phyloP scores from a whole-genome alignment of 2,888 invertebrate species.

The Cephus pulcher region DNA sequence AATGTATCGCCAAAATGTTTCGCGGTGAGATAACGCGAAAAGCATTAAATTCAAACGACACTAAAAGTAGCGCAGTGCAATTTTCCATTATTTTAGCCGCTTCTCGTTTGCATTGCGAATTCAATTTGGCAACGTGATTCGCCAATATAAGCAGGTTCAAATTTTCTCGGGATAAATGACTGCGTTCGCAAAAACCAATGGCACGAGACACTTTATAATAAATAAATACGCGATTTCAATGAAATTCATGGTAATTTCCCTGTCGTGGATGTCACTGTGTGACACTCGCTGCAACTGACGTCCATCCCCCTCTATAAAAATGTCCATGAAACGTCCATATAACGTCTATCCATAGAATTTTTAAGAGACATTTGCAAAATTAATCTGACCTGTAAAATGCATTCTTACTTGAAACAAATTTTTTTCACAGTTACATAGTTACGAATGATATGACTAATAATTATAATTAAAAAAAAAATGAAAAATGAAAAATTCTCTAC shows the following conservation, averaged over 20 bases:
- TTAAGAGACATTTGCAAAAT: no score
- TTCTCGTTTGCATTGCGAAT: not conserved
- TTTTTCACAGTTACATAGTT: no score
- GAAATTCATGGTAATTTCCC: not conserved
- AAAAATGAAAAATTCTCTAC: not conserved
- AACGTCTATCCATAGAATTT: not conserved
- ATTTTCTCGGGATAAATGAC: not conserved
- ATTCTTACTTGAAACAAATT: no score
- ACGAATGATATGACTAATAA: not conserved
- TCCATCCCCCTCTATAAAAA: not conserved
- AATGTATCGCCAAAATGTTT: no score
- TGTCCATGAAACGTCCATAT: not conserved
- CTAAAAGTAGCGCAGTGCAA: not conserved
- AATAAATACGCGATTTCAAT: not conserved
- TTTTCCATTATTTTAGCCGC: not conserved
- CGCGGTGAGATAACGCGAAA: no score
- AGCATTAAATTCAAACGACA: not conserved
- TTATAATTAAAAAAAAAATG: not conserved
- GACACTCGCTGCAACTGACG: not conserved
- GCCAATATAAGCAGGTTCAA: not conserved
- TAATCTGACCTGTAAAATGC: no score
- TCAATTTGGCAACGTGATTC: not conserved
- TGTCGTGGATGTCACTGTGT: not conserved
- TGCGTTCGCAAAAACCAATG: not conserved
- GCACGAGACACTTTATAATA: not conserved